Percentiles rank a stretch among this genome's conserved stretches.
Conservation (phyloP, 2,113 vertebrate genomes). For the Lathamus discolor region DNA sequence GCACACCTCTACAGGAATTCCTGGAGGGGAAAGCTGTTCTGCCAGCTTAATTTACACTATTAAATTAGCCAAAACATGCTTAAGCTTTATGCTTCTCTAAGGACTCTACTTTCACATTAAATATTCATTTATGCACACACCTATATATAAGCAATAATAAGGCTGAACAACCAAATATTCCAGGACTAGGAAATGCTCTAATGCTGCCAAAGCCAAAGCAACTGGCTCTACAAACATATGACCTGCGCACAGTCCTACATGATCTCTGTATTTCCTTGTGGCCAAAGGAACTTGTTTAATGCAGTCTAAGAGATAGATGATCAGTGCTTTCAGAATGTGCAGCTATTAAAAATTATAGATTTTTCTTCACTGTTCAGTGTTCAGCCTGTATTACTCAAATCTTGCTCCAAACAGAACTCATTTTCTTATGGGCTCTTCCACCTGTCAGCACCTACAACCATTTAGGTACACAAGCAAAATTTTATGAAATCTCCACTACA, state of each 20-base stretch:
- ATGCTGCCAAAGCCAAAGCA: background rate
- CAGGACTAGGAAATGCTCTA: background rate
- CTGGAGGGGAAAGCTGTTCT: background rate
- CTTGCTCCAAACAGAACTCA: background rate
- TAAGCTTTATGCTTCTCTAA: background rate
- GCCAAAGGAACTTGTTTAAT: background rate
- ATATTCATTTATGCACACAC: background rate
- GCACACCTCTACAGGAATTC: background rate
- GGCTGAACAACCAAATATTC: background rate
- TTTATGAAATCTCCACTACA: background rate
- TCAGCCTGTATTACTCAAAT: background rate
- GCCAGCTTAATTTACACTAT: background rate
- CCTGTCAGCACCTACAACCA: background rate
- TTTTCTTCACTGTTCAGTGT: background rate
- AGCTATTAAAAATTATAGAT: background rate
- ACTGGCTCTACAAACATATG: background rate
- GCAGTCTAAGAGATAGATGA: background rate
- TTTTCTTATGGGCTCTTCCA: background rate
- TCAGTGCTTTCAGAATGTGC: background rate
- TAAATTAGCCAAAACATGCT: background rate
- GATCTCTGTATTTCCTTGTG: background rate
- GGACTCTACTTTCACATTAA: background rate
- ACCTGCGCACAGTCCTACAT: background rate
- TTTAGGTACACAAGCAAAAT: background rate
- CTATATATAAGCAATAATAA: background rate